Conservation (phyloP, 2,888 invertebrate species). For the Meteorus colon region DNA sequence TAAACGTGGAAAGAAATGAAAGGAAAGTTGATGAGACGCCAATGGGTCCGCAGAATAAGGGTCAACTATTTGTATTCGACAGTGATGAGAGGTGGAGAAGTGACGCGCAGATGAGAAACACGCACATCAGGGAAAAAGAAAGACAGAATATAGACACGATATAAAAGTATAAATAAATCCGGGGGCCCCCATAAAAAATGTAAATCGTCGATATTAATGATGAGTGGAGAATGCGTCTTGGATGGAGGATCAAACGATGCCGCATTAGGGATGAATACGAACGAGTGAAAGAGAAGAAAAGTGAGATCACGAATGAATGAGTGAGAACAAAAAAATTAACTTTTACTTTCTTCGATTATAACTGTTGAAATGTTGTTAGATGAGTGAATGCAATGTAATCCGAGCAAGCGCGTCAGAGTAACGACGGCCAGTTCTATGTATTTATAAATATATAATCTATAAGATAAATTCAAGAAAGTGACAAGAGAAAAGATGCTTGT, state of each 20-base stretch:
- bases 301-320: not conserved
- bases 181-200: conserved; percentile 42
- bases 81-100: conserved; percentile 23
- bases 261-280: conserved; percentile 25
- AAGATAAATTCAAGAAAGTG: not conserved
- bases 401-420: conserved; percentile 33
- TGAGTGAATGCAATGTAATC: conserved; percentile 23
- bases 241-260: conserved; percentile 39
- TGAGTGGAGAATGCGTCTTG: conserved; percentile 36
- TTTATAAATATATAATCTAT: conserved; percentile 18
- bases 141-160: conserved; percentile 38
- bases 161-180: conserved; percentile 45
- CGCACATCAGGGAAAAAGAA: conserved; percentile 17
- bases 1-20: not conserved
- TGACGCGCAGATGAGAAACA: conserved; percentile 41
- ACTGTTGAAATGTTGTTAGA: conserved; percentile 30
- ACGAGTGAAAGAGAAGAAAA: conserved; percentile 5
- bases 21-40: conserved; percentile 18
- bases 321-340: conserved; percentile 33
- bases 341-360: conserved; percentile 41
- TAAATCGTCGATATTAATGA: conserved; percentile 37
- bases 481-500: not conserved
- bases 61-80: conserved; percentile 36
- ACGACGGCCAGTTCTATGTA: conserved; percentile 19
- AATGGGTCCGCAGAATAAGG: conserved; percentile 31